Base-by-base conservation (phyloP, 2,888 invertebrate genomes). In the Eudasyphora cyanicolor region DNA sequence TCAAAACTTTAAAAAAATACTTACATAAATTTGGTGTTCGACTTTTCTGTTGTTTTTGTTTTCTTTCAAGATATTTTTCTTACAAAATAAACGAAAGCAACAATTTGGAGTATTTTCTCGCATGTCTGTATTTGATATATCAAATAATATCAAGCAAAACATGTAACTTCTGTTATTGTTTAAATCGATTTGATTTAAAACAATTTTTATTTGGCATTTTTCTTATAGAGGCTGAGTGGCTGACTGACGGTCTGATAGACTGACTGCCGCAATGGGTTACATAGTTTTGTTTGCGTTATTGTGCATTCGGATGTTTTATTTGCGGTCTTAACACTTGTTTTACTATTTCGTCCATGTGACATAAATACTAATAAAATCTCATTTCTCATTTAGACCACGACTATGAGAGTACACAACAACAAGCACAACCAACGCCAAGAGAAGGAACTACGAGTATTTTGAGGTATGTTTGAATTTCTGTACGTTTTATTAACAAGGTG, bases 251-350 rank as follows among this genome's bases (percentile, higher is more conserved):
- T 49, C 49, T 42, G 3, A 29, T 32, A 29, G 14, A 45, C 45
- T 45, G n/a, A n/a, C n/a, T n/a, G n/a, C n/a, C n/a, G 45, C n/a
- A 57, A 27, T 24, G 57, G 8, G 10, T 24, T 57, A 57, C 57
- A 57, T 62, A 60, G 6, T 17, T n/a, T 21, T 21, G 51, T 29
- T 62, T 62, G 32, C 17, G 62, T 3, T 62, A 64, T 64, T 81
- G 78, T 81, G 67, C 35, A 67, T 60, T 78, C 80, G 75, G 62
- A 80, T 45, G 57, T 76, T 81, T 84, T 67, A 64, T 67, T 78
- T 80, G 83, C 78, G 78, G 76, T 35, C 67, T 84, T 81, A 81
- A 84, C 78, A 84, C 84, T 84, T 84, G 84, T 81, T 73, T 76
- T 81, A 62, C 67, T 67, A 67, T 67, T 67, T 21, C 57, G 49